Percentiles rank a stretch among this genome's conserved stretches.
Conservation (phyloP, 2,797 vertebrate genomes). For the Fratercula arctica region DNA sequence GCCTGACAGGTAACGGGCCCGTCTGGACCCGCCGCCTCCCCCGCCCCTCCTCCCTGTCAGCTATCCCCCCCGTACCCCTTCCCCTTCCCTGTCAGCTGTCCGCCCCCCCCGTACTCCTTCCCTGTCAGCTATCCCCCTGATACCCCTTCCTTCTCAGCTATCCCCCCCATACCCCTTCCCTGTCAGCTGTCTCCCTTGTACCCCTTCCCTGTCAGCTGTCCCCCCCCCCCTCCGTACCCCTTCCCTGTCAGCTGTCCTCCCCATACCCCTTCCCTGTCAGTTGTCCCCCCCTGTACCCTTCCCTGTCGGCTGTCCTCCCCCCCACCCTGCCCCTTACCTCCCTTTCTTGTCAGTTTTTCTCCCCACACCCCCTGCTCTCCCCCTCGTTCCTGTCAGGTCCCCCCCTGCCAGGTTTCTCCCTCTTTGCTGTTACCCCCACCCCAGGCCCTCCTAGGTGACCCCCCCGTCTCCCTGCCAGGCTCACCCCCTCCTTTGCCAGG, state of each 20-base stretch:
- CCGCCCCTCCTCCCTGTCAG: background rate
- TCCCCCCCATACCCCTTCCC: background rate
- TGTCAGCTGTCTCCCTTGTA: no score
- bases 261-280: no score
- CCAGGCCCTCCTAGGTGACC: background rate
- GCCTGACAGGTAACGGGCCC: conserved; percentile 59
- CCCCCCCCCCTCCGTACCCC: no score
- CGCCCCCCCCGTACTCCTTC: background rate
- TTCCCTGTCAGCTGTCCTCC: no score
- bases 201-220: no score
- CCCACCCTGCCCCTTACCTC: no score
- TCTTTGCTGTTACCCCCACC: no score
- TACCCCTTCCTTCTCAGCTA: no score
- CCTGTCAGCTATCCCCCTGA: accelerated
- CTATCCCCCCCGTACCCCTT: background rate
- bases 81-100: background rate
- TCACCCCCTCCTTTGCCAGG: background rate
- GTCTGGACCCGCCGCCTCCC: background rate
- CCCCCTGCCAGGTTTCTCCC: background rate
- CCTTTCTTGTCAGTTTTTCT: background rate
- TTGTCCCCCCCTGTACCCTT: no score
- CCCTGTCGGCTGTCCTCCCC: background rate
- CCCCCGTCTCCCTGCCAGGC: background rate
- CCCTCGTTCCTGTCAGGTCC: background rate
- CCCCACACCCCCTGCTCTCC: background rate